Percentiles rank a stretch among this genome's conserved stretches.
Evolutionary conservation across 2,888 invertebrate genomes (phyloP).

Genomic region (Parasteatoda lunata): DNA sequence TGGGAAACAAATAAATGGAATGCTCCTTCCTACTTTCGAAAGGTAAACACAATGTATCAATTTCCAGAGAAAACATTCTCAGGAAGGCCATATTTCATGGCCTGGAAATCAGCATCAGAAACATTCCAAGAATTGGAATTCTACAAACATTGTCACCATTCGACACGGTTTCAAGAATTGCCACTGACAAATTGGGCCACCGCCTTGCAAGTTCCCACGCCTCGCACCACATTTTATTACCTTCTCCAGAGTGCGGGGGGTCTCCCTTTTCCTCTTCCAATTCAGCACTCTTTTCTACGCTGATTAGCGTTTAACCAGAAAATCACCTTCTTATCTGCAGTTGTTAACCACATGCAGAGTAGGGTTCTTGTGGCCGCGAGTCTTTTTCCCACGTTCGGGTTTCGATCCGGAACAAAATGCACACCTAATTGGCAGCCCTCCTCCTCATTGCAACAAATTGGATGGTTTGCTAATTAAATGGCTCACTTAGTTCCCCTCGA

Average conservation of each 20-base stretch:
- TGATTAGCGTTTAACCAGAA: background rate
- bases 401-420: slow-evolving; percentile 9
- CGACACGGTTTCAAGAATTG: background rate
- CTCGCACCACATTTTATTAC: background rate
- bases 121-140: too few species aligned
- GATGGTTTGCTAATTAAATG: slow-evolving; percentile 31
- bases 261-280: slow-evolving; percentile 8
- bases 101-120: too few species aligned
- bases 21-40: too few species aligned
- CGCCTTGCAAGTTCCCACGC: slow-evolving; percentile 30
- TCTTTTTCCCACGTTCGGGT: slow-evolving; percentile 47
- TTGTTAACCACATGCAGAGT: slow-evolving; percentile 56
- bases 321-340: slow-evolving; percentile 9
- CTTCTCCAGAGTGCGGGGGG: background rate
- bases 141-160: too few species aligned
- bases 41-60: too few species aligned
- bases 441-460: slow-evolving; percentile 7
- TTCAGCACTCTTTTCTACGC: background rate
- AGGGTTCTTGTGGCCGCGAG: background rate
- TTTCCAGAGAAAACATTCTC: too few species aligned
- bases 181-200: slow-evolving; percentile 17
- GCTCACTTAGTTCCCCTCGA: background rate
- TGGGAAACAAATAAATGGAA: too few species aligned
- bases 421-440: slow-evolving; percentile 40
- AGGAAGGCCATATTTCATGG: too few species aligned